Evolutionary conservation across 2,888 invertebrate genomes (phyloP).

Genomic region (Eupithecia inturbata): DNA sequence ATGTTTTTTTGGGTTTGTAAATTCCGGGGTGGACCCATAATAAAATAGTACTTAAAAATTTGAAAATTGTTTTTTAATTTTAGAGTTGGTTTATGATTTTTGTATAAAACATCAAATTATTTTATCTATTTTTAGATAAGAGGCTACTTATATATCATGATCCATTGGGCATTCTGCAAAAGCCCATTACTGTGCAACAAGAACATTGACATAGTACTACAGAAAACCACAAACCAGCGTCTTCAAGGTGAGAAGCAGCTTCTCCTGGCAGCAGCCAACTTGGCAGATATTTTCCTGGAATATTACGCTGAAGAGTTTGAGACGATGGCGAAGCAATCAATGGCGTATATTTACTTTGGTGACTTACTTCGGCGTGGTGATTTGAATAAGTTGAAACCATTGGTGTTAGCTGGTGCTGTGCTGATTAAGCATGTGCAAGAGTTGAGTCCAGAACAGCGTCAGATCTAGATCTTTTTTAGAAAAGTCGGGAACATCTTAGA

Average conservation of each 20-base stretch:
- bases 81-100: too few species aligned
- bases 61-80: too few species aligned
- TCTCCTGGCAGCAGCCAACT: not conserved
- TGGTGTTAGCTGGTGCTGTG: not conserved
- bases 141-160: not conserved
- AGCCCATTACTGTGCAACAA: not conserved
- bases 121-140: not conserved
- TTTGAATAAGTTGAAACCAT: not conserved
- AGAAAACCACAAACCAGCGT: not conserved
- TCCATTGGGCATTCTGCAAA: not conserved
- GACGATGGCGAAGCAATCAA: not conserved
- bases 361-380: not conserved
- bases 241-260: not conserved
- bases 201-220: not conserved
- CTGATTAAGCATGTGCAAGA: not conserved
- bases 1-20: too few species aligned
- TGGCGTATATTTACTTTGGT: not conserved
- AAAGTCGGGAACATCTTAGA: not conserved
- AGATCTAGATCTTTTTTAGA: not conserved
- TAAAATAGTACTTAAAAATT: too few species aligned
- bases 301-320: not conserved
- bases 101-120: too few species aligned
- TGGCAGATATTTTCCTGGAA: not conserved
- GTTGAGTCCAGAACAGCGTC: not conserved
- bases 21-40: too few species aligned